phyloP scores from a whole-genome alignment of 2,113 vertebrate genomes.

The Penelope pileata region DNA sequence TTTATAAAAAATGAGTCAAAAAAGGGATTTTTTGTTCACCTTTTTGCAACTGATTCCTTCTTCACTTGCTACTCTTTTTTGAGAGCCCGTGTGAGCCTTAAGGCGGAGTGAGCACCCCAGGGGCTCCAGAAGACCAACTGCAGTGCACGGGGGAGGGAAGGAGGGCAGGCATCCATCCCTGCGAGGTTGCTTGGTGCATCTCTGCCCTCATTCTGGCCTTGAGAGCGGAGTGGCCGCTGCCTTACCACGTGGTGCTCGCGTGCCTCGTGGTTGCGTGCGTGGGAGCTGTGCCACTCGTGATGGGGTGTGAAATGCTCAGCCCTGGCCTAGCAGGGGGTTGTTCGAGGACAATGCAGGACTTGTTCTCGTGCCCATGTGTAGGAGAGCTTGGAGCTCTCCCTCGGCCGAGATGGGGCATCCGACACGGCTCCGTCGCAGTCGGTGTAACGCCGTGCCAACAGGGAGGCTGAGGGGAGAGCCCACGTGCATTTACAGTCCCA shows the following conservation, averaged over 20 bases:
- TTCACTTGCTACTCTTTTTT: background rate
- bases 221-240: background rate
- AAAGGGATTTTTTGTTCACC: background rate
- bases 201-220: background rate
- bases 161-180: background rate
- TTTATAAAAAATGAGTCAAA: background rate
- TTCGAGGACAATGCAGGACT: slow-evolving; percentile 25
- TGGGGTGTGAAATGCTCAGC: background rate
- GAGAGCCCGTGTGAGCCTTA: background rate
- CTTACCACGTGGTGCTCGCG: fast-evolving
- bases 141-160: background rate
- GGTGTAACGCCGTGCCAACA: background rate
- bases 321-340: background rate
- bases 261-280: fast-evolving
- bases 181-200: fast-evolving
- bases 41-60: background rate
- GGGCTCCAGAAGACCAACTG: background rate
- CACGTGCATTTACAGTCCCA: background rate
- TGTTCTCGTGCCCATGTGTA: background rate
- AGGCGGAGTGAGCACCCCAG: background rate
- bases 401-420: background rate
- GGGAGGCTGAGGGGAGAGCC: background rate
- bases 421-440: background rate
- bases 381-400: slow-evolving; percentile 27
- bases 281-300: fast-evolving